phyloP scores from a whole-genome alignment of 2,888 invertebrate species.

The Melieria picta region DNA sequence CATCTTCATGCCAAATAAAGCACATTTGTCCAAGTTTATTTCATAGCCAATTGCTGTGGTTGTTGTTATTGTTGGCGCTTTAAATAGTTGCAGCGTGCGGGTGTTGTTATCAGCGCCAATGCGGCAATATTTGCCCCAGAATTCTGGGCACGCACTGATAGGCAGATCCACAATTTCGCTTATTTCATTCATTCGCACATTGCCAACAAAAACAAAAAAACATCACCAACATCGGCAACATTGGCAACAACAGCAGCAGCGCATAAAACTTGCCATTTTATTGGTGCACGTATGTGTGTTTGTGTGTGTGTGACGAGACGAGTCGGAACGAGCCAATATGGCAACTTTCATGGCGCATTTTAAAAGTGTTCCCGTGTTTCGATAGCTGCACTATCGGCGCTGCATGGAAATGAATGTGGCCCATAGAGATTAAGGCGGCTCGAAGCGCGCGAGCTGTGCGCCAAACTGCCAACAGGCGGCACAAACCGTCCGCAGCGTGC shows the following conservation, averaged over 20 bases:
- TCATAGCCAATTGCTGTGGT: neutral
- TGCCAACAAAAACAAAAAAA: constrained; percentile 15
- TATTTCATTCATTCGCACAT: constrained; percentile 15
- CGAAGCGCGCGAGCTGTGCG: too few species aligned
- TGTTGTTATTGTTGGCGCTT: neutral
- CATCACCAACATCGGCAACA: neutral
- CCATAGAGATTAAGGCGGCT: constrained; percentile 55
- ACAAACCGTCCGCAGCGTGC: too few species aligned
- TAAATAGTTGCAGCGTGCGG: neutral
- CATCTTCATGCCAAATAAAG: too few species aligned
- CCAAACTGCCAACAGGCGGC: too few species aligned
- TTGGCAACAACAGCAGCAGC: neutral
- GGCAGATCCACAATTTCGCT: constrained; percentile 12
- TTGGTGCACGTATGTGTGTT: neutral
- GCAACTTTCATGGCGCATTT: constrained; percentile 60
- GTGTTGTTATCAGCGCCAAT: constrained; percentile 21
- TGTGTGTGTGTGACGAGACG: constrained; percentile 25
- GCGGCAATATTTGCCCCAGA: constrained; percentile 24
- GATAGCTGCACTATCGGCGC: constrained; percentile 61
- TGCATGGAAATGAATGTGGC: constrained; percentile 62
- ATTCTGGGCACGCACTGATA: constrained; percentile 13
- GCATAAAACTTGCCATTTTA: neutral
- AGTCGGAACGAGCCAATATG: constrained; percentile 27
- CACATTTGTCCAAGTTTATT: too few species aligned
- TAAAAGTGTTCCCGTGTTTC: constrained; percentile 62